Base-by-base conservation (phyloP, 1,140 invertebrate species). In the Hypsibius dujardini region DNA sequence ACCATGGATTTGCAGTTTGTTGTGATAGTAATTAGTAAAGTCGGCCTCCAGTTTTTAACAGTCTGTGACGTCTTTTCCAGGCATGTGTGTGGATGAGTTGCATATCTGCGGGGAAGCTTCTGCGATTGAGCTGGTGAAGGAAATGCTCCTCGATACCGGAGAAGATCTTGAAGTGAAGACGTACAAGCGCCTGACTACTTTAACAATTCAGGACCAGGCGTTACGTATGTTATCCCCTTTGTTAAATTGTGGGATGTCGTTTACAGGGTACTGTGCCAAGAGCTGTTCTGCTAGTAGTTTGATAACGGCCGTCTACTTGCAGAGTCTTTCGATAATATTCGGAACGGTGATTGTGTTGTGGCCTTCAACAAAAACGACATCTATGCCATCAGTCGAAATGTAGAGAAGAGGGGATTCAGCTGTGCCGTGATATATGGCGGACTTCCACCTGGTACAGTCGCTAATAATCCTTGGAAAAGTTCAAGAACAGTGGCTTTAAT, bases 361-460 rank as follows among this genome's bases (percentile, higher is more conserved):
- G 98, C 94, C 80, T 99, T 99, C 80, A 95, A 85, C 79, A 98
- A 97, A 84, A 90, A 90, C 78, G 92, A 96, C 78, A 94, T 98
- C 77, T 97, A 93, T 78, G 84, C 85, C 71, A 87, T 96, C 71
- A 89, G 88, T 72, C 75, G 88, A 72, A 84, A 86, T 72, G 75
- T 85, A 69, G 81, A 95, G 82, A 85, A 86, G 75, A 74, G 84
- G 59, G 90, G 90, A 0, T 86, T 87, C 75, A 88, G 96, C 82
- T 90, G 90, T 46, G 94, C 95, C 74, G 92, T 99, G 1, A 98
- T 99, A n/a, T 85, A 85, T 76, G 84, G 84, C 42, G 79, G 80
- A 56, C 76, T 86, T 56, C 84, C 84, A n/a, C 84, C 84, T 72
- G 82, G 81, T 79, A 74, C 74, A 71, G 70, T 45, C 12, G 59